A percentile compares a stretch with the other conserved stretches of the same genome.
Conservation (phyloP, 1,140 invertebrate genomes). For the Triops longicaudatus region DNA sequence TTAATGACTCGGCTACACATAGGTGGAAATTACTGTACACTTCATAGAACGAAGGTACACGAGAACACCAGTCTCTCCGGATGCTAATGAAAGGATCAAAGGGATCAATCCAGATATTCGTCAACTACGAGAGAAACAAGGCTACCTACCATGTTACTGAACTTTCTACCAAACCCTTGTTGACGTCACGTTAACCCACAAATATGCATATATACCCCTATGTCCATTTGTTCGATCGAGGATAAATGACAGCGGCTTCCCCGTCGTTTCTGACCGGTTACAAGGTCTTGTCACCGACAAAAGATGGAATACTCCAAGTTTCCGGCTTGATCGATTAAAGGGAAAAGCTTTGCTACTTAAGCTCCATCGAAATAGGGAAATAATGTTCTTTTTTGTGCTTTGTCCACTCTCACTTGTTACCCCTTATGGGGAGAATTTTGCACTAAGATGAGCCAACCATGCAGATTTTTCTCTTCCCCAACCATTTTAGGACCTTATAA, state of each 20-base stretch:
- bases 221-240: too few species aligned
- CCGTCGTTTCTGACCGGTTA: too few species aligned
- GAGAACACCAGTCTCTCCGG: neutral
- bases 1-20: neutral
- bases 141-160: neutral
- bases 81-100: neutral
- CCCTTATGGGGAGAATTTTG: neutral
- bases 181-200: neutral
- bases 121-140: neutral
- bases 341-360: too few species aligned
- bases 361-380: neutral
- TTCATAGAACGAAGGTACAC: neutral
- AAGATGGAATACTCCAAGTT: too few species aligned
- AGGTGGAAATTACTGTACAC: neutral
- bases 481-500: neutral
- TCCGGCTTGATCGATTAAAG: too few species aligned
- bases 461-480: neutral
- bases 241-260: too few species aligned
- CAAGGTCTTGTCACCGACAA: too few species aligned
- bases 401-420: neutral
- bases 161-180: neutral
- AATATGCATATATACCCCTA: too few species aligned
- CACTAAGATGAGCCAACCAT: neutral
- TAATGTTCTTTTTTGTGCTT: neutral
- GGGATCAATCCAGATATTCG: neutral